Evolutionary conservation across 1,140 invertebrate genomes (phyloP), one percentile per base, ranked within the genome.

Genomic region (Zaprionus kolodkinae): DNA sequence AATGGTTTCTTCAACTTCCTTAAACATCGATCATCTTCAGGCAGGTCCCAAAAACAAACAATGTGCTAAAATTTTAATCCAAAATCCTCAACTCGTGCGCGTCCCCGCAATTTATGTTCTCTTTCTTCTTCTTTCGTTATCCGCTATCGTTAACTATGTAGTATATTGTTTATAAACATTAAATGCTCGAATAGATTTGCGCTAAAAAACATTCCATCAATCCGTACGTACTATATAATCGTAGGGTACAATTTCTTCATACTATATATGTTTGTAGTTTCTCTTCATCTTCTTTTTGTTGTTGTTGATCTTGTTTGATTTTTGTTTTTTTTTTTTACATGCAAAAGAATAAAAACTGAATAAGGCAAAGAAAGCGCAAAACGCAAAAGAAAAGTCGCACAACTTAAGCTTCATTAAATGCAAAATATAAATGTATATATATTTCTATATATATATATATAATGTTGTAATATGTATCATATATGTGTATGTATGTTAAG

Each of bases 181-280:
- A 79, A 76, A 83, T 83, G 81, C 80, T 84, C 84, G 74, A 64
- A 76, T 84, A 84, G 64, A 71, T 74, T 69, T 74, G 66, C 52
- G 66, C 73, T 71, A 71, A 71, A 71, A 76, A 63, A 61, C 57
- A 27, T 68, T 56, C 50, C 60, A 30, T 73, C 30, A 54, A 68
- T 72, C 36, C 30, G 15, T 62, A 50, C 48, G 7, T 27, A 36
- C 35, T 55, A 64, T 57, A 59, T 63, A 59, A 63, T 30, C n/a
- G 40, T 54, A 15, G 21, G 33, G 60, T 21, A 61, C 27, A 45
- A 50, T 55, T 48, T 52, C 40, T 15, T 15, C 38, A 45, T 9
- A 43, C 21, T 43, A 43, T 43, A 45, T 45, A 6, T 15, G 13
- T 62, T 67, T 52, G 2, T 43, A 7, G 10, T 27, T 35, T 35